Evolutionary conservation across 2,797 vertebrate species (phyloP).

Genomic region (Leptatherina wallacei): DNA sequence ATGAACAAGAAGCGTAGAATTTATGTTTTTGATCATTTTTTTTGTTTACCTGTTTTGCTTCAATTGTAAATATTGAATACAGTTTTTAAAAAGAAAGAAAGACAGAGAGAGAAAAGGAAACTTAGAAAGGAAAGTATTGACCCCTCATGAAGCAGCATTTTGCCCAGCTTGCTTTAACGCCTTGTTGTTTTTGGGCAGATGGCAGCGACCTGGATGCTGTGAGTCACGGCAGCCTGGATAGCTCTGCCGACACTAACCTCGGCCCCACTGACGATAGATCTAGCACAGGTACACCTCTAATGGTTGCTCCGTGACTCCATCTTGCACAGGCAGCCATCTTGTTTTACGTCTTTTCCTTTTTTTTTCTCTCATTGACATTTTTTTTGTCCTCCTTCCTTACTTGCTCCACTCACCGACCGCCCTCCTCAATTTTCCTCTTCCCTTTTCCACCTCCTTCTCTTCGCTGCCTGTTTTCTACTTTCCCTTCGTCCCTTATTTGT

Average conservation of each 20-base stretch:
- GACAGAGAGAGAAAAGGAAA: not conserved
- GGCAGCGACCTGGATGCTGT: slow-evolving; percentile 89
- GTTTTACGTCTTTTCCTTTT: slow-evolving; percentile 47
- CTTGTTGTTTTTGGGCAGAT: slow-evolving; percentile 83
- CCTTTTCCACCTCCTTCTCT: slow-evolving; percentile 14
- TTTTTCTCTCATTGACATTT: slow-evolving; percentile 43
- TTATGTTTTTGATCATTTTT: no score
- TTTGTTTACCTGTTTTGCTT: no score
- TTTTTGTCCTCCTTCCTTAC: slow-evolving; percentile 42
- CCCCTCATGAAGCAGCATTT: slow-evolving; percentile 4
- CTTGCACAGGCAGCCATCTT: slow-evolving; percentile 51
- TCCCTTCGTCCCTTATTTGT: slow-evolving; percentile 14
- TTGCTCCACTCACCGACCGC: slow-evolving; percentile 31
- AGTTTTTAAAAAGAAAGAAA: not conserved
- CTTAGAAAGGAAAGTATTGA: no score
- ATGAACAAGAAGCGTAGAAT: no score
- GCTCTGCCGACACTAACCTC: slow-evolving; percentile 83
- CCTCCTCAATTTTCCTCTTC: slow-evolving; percentile 19
- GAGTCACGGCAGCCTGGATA: slow-evolving; percentile 90
- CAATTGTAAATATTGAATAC: no score
- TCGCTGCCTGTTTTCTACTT: slow-evolving; percentile 26
- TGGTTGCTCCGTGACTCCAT: slow-evolving; percentile 30
- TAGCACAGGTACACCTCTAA: slow-evolving; percentile 85
- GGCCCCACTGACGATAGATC: slow-evolving; percentile 86
- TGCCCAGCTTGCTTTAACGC: slow-evolving; percentile 37